Evolutionary conservation across 2,113 vertebrate species (phyloP).

Genomic region (Agelaius phoeniceus): DNA sequence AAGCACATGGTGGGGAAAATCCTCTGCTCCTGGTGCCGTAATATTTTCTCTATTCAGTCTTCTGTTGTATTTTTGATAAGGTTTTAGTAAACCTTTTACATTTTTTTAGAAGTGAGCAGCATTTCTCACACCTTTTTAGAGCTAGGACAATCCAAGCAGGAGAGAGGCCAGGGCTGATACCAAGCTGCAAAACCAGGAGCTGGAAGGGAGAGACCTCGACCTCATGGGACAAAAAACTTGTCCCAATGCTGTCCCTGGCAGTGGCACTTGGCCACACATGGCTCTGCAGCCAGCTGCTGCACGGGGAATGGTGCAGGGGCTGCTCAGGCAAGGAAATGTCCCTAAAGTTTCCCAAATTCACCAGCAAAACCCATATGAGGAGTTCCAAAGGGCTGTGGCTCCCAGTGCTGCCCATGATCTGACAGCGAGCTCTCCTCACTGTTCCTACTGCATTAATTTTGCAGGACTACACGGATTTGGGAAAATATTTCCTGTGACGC

Average conservation of each 20-base stretch:
- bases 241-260: neutral
- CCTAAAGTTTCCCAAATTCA: neutral
- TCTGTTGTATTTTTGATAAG: neutral
- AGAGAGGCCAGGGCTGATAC: too few relatives aligned
- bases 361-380: neutral
- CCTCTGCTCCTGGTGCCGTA: neutral
- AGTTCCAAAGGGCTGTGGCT: neutral
- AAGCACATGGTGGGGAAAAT: neutral
- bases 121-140: neutral
- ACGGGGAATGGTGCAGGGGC: neutral
- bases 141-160: neutral
- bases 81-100: neutral
- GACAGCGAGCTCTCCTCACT: neutral
- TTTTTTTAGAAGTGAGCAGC: neutral
- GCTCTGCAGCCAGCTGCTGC: neutral
- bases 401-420: neutral
- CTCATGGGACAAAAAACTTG: neutral
- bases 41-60: neutral
- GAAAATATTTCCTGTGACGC: neutral
- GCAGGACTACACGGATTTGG: neutral
- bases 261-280: neutral
- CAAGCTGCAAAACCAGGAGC: neutral
- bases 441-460: neutral
- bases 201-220: neutral
- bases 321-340: neutral